Conservation (phyloP, 2,113 vertebrate genomes). For the Macaca mulatta region DNA sequence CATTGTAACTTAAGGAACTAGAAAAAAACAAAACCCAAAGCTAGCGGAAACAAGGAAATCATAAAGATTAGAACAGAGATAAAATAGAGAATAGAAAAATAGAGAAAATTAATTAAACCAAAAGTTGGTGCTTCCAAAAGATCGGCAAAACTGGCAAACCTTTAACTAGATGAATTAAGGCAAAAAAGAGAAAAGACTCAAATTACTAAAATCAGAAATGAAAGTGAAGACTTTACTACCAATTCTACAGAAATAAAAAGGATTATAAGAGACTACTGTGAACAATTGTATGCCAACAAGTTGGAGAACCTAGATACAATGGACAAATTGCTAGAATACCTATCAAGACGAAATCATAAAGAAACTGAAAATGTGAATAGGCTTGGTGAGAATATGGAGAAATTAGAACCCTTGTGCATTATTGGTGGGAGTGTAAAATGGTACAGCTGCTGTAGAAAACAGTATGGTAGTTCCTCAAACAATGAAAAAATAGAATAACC, state of each 20-base stretch:
- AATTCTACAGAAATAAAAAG: background rate
- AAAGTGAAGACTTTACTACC: background rate
- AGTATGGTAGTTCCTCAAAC: background rate
- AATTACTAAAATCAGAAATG: background rate
- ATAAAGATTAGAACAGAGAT: background rate
- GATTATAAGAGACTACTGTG: background rate
- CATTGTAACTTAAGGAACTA: background rate
- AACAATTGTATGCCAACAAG: background rate
- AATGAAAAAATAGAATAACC: background rate
- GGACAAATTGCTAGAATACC: background rate
- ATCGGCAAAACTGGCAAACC: background rate
- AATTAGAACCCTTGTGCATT: background rate
- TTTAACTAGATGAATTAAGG: background rate
- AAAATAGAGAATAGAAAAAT: background rate
- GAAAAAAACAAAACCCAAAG: constrained; percentile 13
- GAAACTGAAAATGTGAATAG: background rate
- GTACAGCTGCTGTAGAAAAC: background rate
- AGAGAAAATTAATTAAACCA: background rate
- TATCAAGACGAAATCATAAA: background rate
- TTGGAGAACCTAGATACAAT: background rate
- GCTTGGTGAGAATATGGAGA: background rate
- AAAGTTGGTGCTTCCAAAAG: background rate
- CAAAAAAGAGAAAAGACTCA: background rate
- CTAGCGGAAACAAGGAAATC: background rate
- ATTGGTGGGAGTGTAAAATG: background rate